phyloP scores from a whole-genome alignment of 2,797 vertebrate species.

The Percopsis omiscomaycus region DNA sequence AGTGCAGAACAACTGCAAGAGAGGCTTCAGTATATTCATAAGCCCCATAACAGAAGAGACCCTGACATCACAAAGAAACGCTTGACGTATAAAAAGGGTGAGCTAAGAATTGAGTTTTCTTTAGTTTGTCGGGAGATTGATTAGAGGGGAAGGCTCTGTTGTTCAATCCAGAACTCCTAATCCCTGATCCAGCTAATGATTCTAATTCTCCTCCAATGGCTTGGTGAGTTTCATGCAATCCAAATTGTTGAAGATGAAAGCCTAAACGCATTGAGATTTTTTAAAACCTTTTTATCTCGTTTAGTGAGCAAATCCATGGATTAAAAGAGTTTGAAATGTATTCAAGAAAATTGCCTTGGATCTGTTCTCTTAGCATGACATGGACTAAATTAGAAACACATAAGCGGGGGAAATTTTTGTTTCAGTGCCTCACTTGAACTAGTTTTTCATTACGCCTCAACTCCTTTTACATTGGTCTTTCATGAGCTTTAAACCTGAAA shows the following conservation, averaged over 20 bases:
- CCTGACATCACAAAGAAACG: too few relatives aligned
- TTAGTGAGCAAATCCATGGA: constrained; percentile 37
- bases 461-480: neutral
- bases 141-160: constrained; percentile 10
- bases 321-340: constrained; percentile 29
- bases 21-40: too few relatives aligned
- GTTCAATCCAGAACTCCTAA: constrained; percentile 22
- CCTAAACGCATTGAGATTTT: constrained; percentile 26
- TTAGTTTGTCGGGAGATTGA: constrained; percentile 1
- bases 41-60: too few relatives aligned
- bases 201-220: constrained; percentile 17
- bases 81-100: too few relatives aligned
- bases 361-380: neutral
- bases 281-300: constrained; percentile 25
- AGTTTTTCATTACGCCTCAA: neutral
- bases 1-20: too few relatives aligned
- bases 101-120: neutral
- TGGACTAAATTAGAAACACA: constrained; percentile 13
- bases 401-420: constrained; percentile 11
- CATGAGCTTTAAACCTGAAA: neutral
- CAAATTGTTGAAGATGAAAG: constrained; percentile 13
- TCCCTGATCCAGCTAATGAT: constrained; percentile 26
- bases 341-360: constrained; percentile 12
- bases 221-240: constrained; percentile 19
- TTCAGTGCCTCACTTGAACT: constrained; percentile 1